phyloP scores from a whole-genome alignment of 2,797 vertebrate genomes.

The Alca torda region DNA sequence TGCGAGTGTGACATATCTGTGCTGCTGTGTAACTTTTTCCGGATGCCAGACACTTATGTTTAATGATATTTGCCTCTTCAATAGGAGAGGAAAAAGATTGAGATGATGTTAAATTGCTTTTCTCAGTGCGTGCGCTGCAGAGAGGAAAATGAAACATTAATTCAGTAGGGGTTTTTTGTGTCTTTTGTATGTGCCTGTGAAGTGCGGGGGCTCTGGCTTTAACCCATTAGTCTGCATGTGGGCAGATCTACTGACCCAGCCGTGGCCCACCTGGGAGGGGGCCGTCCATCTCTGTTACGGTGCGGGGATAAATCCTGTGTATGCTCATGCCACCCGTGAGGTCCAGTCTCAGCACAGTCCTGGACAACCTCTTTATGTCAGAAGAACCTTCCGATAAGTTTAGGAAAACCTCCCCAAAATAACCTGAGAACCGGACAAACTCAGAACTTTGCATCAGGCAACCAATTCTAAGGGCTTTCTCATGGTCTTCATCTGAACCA shows the following conservation, averaged over 20 bases:
- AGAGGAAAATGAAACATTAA: not conserved
- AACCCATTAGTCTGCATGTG: not conserved
- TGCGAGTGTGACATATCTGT: not conserved
- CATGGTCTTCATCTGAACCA: not conserved
- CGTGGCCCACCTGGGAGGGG: fast-evolving
- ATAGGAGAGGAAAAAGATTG: not conserved
- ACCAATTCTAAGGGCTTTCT: constrained; percentile 20
- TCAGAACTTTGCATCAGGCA: not conserved
- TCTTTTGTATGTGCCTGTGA: fast-evolving
- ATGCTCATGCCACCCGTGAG: not conserved
- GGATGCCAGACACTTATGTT: not conserved
- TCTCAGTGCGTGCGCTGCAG: not conserved
- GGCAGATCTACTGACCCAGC: not conserved
- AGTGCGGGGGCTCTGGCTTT: not conserved
- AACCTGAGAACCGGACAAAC: not conserved
- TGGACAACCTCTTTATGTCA: not conserved
- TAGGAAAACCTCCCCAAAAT: not conserved
- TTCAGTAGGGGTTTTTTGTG: not conserved
- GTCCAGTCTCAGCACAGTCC: not conserved
- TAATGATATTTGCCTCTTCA: constrained; percentile 34
- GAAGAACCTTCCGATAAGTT: not conserved
- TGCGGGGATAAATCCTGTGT: fast-evolving
- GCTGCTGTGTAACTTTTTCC: not conserved
- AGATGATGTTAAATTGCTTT: not conserved
- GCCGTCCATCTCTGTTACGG: not conserved